Conservation (phyloP, 2,797 vertebrate species). For the Pangasius larnaudii region DNA sequence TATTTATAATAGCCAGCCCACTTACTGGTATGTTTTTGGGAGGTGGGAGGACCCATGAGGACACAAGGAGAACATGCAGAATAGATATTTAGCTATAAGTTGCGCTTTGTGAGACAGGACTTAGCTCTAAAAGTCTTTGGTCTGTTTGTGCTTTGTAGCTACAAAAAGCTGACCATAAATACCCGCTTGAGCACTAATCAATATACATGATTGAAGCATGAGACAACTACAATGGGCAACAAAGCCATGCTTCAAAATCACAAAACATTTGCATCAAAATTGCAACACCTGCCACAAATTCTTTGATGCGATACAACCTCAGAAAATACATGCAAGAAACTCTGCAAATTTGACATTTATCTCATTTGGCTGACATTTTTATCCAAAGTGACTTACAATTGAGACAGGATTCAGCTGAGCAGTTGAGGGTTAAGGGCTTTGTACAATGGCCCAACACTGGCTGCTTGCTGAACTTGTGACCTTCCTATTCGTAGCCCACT, state of each 20-base stretch:
- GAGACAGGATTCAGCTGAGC: background rate
- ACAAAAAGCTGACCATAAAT: background rate
- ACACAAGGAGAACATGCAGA: background rate
- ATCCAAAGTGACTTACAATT: background rate
- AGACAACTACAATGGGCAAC: background rate
- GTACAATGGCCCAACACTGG: too few relatives aligned
- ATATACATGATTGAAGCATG: background rate
- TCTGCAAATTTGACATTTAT: background rate
- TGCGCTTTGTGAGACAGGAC: background rate
- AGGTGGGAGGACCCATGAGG: background rate
- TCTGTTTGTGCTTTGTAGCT: background rate
- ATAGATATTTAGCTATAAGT: background rate
- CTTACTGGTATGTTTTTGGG: background rate
- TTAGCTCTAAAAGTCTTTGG: background rate
- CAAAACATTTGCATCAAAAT: too few relatives aligned
- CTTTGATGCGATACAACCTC: background rate
- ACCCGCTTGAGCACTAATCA: background rate
- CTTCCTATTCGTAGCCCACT: background rate
- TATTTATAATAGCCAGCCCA: background rate
- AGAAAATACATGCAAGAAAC: background rate
- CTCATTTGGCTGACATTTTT: background rate
- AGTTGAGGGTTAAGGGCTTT: background rate
- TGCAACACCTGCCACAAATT: background rate
- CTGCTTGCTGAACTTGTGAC: background rate
- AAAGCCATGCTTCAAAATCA: background rate